Conservation (phyloP, 2,797 vertebrate species). For the Balearica regulorum region DNA sequence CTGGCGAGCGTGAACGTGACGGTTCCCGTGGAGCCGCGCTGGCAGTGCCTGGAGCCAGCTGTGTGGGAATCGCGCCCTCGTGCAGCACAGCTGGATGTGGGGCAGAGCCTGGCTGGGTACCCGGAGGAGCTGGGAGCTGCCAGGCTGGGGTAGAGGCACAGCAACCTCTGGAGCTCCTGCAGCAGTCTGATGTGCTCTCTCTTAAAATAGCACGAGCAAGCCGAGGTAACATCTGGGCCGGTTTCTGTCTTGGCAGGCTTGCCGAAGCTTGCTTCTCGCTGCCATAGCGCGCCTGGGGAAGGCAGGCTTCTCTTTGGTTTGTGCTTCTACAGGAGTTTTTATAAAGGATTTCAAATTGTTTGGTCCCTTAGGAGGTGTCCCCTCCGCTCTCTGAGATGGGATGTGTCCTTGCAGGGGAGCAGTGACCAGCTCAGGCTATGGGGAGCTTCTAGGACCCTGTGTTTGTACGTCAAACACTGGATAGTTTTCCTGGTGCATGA, state of each 20-base stretch:
- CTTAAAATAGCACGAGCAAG: accelerated
- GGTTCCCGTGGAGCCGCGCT: background rate
- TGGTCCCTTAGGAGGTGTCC: accelerated
- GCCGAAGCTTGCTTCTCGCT: background rate
- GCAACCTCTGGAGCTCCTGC: background rate
- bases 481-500: background rate
- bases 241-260: background rate
- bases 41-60: background rate
- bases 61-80: accelerated
- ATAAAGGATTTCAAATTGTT: background rate
- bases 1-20: background rate
- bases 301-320: background rate
- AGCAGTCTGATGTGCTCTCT: too few relatives aligned
- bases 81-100: background rate
- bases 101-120: accelerated
- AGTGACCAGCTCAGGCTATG: background rate
- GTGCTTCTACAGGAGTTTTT: background rate
- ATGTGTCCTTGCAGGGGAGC: background rate
- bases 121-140: accelerated
- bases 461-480: background rate
- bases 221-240: background rate
- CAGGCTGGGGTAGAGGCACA: accelerated
- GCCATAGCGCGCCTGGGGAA: accelerated
- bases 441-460: background rate
- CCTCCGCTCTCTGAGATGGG: accelerated